These are phyloP conservation scores for Macrotis lagotis DNA, from an alignment of 2,113 vertebrate genomes.

Conservation along the genomic window DNA sequence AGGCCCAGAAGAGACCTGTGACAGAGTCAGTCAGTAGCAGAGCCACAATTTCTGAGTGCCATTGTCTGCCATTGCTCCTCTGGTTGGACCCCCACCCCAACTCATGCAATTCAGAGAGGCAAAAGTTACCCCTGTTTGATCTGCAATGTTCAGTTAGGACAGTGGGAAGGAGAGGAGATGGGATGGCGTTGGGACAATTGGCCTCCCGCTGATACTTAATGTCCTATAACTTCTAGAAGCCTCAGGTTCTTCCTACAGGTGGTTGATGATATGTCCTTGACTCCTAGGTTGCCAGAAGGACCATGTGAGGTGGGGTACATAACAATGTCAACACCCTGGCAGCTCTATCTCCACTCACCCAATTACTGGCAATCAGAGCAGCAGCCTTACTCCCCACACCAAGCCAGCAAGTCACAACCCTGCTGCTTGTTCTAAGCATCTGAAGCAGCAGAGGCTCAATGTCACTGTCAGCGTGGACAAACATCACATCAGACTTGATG, in stretches of 20 bases:
- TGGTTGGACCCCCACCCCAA: too few species aligned
- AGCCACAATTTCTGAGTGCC: background rate
- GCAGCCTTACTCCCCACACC: too few species aligned
- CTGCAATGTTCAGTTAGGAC: background rate
- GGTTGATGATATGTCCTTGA: too few species aligned
- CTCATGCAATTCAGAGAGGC: too few species aligned
- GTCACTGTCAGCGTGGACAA: background rate
- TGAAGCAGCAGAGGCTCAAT: background rate
- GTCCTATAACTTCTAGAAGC: too few species aligned
- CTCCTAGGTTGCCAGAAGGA: too few species aligned
- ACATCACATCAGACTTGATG: background rate
- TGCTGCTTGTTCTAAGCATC: background rate
- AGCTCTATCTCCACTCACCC: background rate
- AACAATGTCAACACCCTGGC: too few species aligned
- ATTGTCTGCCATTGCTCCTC: background rate
- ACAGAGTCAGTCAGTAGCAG: background rate
- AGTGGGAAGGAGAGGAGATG: background rate
- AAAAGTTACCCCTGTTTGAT: background rate
- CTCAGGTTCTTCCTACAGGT: background rate
- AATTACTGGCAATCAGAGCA: background rate
- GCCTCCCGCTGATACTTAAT: background rate
- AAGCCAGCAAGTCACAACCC: background rate
- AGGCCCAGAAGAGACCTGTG: background rate
- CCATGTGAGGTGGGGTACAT: too few species aligned
- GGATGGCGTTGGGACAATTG: background rate